phyloP scores from a whole-genome alignment of 1,140 invertebrate genomes.

The Zaprionus vittiger region DNA sequence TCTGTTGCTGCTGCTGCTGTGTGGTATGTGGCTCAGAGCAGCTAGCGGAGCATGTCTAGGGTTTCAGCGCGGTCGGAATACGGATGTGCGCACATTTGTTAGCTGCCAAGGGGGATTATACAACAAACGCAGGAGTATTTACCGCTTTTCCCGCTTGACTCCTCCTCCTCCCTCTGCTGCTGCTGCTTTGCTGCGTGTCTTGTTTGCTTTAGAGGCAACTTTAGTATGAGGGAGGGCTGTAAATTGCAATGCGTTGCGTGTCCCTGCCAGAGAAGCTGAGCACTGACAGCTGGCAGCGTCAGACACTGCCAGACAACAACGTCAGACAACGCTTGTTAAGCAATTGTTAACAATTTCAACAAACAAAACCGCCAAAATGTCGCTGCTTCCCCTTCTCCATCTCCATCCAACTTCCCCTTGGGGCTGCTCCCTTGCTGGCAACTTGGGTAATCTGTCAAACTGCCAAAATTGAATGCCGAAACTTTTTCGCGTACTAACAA shows the following conservation, averaged over 20 bases:
- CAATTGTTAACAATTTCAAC: slow-evolving; percentile 71
- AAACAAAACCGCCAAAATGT: slow-evolving; percentile 62
- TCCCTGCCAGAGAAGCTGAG: slow-evolving; percentile 23
- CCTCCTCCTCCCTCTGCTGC: background rate
- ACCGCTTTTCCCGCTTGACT: slow-evolving; percentile 30
- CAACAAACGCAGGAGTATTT: slow-evolving; percentile 70
- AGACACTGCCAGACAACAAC: background rate
- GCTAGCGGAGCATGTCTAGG: slow-evolving; percentile 12
- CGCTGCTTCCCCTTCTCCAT: slow-evolving; percentile 11
- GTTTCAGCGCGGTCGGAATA: slow-evolving; percentile 64
- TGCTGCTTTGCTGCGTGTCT: slow-evolving; percentile 37
- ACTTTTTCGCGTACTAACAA: slow-evolving; percentile 39
- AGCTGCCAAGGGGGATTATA: slow-evolving; percentile 74
- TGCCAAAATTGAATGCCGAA: slow-evolving; percentile 44
- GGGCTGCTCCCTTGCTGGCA: slow-evolving; percentile 5
- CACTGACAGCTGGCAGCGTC: slow-evolving; percentile 7
- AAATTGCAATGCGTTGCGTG: slow-evolving; percentile 69
- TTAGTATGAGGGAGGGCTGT: slow-evolving; percentile 42
- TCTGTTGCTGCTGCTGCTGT: background rate
- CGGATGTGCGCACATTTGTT: slow-evolving; percentile 77
- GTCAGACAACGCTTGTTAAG: slow-evolving; percentile 52
- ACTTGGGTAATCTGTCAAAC: slow-evolving; percentile 64
- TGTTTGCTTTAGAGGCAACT: slow-evolving; percentile 38
- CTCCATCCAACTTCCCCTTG: background rate
- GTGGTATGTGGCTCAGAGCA: background rate